Conservation (phyloP, 2,888 invertebrate species). For the Drosophila mettleri region DNA sequence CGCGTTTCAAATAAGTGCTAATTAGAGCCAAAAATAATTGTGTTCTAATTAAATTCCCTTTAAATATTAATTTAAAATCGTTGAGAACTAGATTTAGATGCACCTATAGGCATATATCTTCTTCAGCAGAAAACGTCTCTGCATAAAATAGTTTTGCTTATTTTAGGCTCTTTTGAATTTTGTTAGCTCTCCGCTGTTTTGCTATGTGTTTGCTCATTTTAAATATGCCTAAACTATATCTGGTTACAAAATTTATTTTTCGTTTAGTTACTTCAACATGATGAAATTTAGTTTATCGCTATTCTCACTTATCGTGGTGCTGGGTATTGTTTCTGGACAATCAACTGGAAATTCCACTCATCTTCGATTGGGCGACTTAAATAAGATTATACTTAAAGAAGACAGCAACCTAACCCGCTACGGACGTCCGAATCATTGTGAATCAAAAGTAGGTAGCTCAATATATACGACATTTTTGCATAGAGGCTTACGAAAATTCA, state of each 20-base stretch:
- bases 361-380: not conserved
- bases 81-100: too few species aligned
- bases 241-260: conserved; percentile 4
- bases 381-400: not conserved
- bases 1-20: not conserved
- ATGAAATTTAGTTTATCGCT: conserved; percentile 8
- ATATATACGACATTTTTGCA: not conserved
- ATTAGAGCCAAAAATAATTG: not conserved
- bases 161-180: not conserved
- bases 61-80: not conserved
- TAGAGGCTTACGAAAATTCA: not conserved
- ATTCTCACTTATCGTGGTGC: not conserved
- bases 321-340: conserved; percentile 5
- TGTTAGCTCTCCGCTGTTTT: not conserved
- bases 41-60: not conserved
- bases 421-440: not conserved
- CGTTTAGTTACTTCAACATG: conserved; percentile 8
- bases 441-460: conserved; percentile 1
- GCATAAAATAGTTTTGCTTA: not conserved
- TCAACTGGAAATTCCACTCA: not conserved
- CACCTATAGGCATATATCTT: not conserved
- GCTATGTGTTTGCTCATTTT: not conserved
- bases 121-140: not conserved
- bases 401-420: too few species aligned
- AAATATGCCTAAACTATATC: not conserved